phyloP scores from a whole-genome alignment of 2,797 vertebrate genomes.

The Channallabes apus region DNA sequence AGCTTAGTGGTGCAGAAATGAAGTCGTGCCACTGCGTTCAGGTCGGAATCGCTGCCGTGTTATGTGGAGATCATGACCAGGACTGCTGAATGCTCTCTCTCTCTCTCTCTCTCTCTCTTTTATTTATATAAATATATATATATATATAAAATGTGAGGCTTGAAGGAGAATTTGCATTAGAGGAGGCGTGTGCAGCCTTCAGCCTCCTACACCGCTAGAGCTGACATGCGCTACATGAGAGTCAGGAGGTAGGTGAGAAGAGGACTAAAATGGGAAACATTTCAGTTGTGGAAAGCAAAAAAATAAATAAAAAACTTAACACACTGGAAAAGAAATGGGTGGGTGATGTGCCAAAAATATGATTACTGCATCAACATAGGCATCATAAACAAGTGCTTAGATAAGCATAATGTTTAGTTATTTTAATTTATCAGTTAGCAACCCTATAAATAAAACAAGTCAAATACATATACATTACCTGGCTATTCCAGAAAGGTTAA shows the following conservation, averaged over 20 bases:
- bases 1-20: conserved; percentile 24
- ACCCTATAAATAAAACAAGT: not conserved
- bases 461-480: no score
- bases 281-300: not conserved
- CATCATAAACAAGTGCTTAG: not conserved
- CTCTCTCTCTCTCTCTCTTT: not conserved
- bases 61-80: conserved; percentile 31
- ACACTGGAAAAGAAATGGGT: not conserved
- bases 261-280: not conserved
- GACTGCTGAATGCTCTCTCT: not conserved
- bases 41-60: not conserved
- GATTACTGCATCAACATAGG: not conserved
- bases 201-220: conserved; percentile 33
- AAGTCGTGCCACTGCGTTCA: not conserved
- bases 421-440: not conserved
- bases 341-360: not conserved
- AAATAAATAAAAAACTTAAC: not conserved
- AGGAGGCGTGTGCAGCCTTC: conserved; percentile 25
- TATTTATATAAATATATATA: no score
- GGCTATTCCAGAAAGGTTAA: no score
- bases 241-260: conserved; percentile 6
- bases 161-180: conserved; percentile 31
- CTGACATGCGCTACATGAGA: conserved; percentile 16
- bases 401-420: not conserved
- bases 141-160: not conserved